Conservation (phyloP, 2,797 vertebrate species). For the Harpagifer antarcticus region DNA sequence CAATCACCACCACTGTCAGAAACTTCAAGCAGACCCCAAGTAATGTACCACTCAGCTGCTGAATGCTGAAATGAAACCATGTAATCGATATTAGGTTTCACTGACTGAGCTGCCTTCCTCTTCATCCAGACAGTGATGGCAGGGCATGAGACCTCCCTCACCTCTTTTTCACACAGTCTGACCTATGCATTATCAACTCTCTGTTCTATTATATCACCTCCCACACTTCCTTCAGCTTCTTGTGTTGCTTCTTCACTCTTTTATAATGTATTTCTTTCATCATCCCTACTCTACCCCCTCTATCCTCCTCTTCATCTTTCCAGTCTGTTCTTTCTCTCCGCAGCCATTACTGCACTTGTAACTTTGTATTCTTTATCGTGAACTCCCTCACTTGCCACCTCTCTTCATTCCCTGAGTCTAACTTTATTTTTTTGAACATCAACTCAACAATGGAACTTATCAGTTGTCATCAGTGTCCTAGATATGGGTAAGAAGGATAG, state of each 20-base stretch:
- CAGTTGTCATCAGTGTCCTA: too few relatives aligned
- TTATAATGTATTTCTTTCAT: too few relatives aligned
- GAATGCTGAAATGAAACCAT: conserved; percentile 32
- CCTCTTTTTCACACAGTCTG: neutral
- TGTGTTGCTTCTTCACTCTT: neutral
- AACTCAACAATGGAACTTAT: too few relatives aligned
- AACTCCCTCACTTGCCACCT: neutral
- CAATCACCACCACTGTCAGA: too few relatives aligned
- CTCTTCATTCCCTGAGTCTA: neutral
- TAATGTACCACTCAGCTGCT: neutral
- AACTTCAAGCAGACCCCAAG: neutral
- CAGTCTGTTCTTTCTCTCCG: neutral
- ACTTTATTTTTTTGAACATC: neutral
- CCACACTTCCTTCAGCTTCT: neutral
- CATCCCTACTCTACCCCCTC: too few relatives aligned
- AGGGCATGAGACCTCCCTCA: conserved; percentile 24
- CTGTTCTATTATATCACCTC: neutral
- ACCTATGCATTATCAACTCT: conserved; percentile 20
- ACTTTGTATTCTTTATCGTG: neutral
- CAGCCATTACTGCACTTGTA: neutral
- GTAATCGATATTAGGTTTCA: conserved; percentile 31
- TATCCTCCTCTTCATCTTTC: neutral
- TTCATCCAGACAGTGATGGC: conserved; percentile 13
- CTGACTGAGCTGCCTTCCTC: conserved; percentile 8
- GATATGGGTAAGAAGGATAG: too few relatives aligned